Conservation (phyloP, 2,888 invertebrate species). For the Harmothoe impar region DNA sequence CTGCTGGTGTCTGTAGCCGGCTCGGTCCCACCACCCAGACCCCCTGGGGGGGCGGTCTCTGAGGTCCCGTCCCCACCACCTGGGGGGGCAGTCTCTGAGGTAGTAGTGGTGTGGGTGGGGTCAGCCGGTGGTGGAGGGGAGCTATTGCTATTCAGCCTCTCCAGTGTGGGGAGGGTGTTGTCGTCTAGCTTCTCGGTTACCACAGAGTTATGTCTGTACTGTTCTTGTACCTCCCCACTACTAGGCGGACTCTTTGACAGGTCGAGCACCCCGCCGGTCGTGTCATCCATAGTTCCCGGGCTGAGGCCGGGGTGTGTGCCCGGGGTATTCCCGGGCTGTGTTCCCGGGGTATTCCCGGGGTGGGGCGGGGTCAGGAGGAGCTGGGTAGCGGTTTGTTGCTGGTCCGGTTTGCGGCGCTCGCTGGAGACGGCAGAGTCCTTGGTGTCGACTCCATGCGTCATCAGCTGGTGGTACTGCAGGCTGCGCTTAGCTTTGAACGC, state of each 20-base stretch:
- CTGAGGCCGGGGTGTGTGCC: background rate
- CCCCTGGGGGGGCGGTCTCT: background rate
- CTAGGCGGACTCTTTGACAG: constrained; percentile 34
- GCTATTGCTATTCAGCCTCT: background rate
- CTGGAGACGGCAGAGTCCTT: constrained; percentile 51
- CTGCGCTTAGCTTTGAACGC: constrained; percentile 81
- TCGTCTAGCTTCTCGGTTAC: background rate
- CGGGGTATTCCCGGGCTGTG: background rate
- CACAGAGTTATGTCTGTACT: background rate
- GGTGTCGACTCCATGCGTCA: constrained; percentile 71
- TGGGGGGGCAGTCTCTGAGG: background rate
- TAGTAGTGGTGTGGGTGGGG: background rate
- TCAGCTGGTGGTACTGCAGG: constrained; percentile 77
- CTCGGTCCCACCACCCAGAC: background rate
- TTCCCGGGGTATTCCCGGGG: background rate
- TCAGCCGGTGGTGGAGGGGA: background rate
- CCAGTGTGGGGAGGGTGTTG: background rate
- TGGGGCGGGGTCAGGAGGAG: background rate
- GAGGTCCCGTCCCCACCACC: background rate
- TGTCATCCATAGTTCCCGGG: background rate
- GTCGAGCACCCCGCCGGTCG: constrained; percentile 7
- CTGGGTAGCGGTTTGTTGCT: background rate
- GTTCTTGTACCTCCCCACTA: background rate
- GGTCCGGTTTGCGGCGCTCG: background rate
- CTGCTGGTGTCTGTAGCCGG: background rate